A percentile compares a stretch with the other conserved stretches of the same genome.
phyloP scores from a whole-genome alignment of 2,113 vertebrate genomes.

The Hippolais icterina region DNA sequence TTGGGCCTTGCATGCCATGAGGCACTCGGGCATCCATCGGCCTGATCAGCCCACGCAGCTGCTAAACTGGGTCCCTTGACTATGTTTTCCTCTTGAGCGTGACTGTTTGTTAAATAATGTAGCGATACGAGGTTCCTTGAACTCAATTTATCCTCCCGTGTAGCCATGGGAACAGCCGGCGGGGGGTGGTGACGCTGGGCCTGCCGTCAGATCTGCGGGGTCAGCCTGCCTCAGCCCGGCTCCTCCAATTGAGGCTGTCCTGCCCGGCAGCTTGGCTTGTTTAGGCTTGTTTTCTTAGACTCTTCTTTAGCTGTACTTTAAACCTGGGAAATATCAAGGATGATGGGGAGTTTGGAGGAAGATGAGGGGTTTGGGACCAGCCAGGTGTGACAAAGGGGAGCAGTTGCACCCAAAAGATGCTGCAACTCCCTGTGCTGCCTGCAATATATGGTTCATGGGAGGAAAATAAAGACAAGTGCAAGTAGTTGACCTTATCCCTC shows the following conservation, averaged over 20 bases:
- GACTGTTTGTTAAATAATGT: conserved; percentile 51
- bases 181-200: neutral
- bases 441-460: neutral
- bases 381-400: neutral
- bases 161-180: conserved; percentile 28
- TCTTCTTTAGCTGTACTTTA: neutral
- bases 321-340: neutral
- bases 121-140: conserved; percentile 3
- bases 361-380: neutral
- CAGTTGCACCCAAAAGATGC: fast-evolving
- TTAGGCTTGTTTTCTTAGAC: neutral
- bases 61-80: conserved; percentile 16
- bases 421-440: neutral
- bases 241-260: neutral
- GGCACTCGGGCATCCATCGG: neutral
- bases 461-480: neutral
- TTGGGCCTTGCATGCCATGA: neutral
- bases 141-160: neutral
- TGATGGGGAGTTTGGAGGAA: neutral
- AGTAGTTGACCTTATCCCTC: neutral
- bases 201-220: neutral
- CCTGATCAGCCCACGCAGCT: neutral
- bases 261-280: neutral
- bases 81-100: neutral
- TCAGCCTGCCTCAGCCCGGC: neutral